Conservation (phyloP, 2,113 vertebrate species). For the Mastomys coucha region DNA sequence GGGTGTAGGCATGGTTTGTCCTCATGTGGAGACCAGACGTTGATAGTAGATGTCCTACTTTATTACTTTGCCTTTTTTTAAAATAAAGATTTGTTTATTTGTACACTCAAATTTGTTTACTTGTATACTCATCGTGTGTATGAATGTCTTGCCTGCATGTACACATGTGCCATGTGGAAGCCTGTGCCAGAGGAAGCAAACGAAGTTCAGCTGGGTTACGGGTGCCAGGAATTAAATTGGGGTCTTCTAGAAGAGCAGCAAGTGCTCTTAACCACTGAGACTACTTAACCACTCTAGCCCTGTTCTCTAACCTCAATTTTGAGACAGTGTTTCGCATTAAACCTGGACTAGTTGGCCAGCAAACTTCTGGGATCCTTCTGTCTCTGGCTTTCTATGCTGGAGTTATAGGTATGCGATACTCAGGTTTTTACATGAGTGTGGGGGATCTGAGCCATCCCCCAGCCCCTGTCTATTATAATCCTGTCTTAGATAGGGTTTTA, state of each 20-base stretch:
- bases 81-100: background rate
- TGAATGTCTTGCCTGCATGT: background rate
- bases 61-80: background rate
- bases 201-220: background rate
- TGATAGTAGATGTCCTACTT: background rate
- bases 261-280: background rate
- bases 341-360: background rate
- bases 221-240: background rate
- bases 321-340: background rate
- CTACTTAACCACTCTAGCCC: too few species aligned
- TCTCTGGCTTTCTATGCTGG: background rate
- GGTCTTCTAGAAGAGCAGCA: background rate
- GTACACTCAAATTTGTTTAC: too few species aligned
- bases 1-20: background rate
- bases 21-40: background rate
- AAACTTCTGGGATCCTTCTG: background rate
- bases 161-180: too few species aligned
- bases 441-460: background rate
- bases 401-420: background rate
- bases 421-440: background rate
- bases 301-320: background rate
- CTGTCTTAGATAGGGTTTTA: background rate
- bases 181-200: background rate
- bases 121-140: background rate
- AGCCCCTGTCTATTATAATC: background rate